phyloP scores from a whole-genome alignment of 2,888 invertebrate species.

The Philereme vetulata region DNA sequence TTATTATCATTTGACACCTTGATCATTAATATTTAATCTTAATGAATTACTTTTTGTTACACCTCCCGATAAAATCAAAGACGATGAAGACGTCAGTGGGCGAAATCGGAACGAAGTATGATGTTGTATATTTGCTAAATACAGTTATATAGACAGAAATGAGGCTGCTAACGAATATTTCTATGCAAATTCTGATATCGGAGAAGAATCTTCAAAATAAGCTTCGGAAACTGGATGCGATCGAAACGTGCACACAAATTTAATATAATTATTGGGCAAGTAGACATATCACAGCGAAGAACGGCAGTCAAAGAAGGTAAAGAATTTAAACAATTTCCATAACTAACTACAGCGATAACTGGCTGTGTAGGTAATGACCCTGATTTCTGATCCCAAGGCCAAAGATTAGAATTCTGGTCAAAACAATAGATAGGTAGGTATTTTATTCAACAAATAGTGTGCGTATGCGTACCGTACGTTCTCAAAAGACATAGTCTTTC shows the following conservation, averaged over 20 bases:
- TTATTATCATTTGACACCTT: constrained; percentile 39
- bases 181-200: constrained; percentile 18
- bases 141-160: constrained; percentile 32
- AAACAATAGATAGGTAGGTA: too few relatives aligned
- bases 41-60: constrained; percentile 43
- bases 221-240: constrained; percentile 8
- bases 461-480: too few relatives aligned
- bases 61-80: constrained; percentile 40
- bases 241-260: constrained; percentile 16
- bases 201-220: constrained; percentile 16
- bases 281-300: constrained; percentile 8
- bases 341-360: too few relatives aligned
- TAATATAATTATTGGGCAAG: constrained; percentile 13
- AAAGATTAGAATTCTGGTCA: too few relatives aligned
- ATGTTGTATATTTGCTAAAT: constrained; percentile 36
- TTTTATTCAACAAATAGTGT: too few relatives aligned
- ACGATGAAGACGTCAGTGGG: constrained; percentile 41
- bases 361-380: too few relatives aligned
- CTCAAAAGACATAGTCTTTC: too few relatives aligned
- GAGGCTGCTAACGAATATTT: constrained; percentile 22
- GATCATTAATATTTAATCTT: constrained; percentile 41
- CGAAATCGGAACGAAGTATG: constrained; percentile 33
- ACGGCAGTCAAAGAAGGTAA: not conserved
- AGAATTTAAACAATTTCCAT: not conserved
- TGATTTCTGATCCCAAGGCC: too few relatives aligned